A percentile compares a stretch with the other conserved stretches of the same genome.
phyloP scores from a whole-genome alignment of 1,140 invertebrate genomes.

The Amyelois transitella region DNA sequence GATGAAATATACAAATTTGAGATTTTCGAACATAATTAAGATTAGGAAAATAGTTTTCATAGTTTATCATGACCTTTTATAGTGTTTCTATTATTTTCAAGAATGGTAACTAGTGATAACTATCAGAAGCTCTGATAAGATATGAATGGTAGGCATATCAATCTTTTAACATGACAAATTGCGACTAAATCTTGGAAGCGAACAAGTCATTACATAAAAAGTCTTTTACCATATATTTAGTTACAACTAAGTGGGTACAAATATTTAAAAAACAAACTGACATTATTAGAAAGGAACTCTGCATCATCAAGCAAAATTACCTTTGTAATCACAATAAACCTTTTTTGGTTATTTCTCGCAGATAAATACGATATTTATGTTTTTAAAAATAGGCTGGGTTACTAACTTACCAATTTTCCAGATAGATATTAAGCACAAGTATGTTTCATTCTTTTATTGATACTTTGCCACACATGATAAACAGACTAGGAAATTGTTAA shows the following conservation, averaged over 20 bases:
- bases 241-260: slow-evolving; percentile 6
- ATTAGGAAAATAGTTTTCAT: neutral
- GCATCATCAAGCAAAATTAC: slow-evolving; percentile 13
- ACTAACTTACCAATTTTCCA: slow-evolving; percentile 54
- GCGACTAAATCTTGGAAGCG: slow-evolving; percentile 17
- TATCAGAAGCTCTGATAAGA: slow-evolving; percentile 34
- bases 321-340: slow-evolving; percentile 16
- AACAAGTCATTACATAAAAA: slow-evolving; percentile 1
- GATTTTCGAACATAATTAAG: too few relatives aligned
- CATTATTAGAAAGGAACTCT: slow-evolving; percentile 41
- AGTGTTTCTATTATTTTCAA: slow-evolving; percentile 5
- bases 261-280: slow-evolving; percentile 27
- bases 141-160: slow-evolving; percentile 11
- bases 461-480: slow-evolving; percentile 61
- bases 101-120: slow-evolving; percentile 40
- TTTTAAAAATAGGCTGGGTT: slow-evolving; percentile 22
- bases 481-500: slow-evolving; percentile 28
- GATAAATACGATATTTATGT: slow-evolving; percentile 15
- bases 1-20: too few relatives aligned
- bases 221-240: neutral
- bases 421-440: slow-evolving; percentile 54
- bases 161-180: slow-evolving; percentile 10
- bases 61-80: neutral
- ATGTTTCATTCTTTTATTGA: slow-evolving; percentile 66
- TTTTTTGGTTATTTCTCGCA: neutral